Conservation (phyloP, 2,113 vertebrate species). For the Menura novaehollandiae region DNA sequence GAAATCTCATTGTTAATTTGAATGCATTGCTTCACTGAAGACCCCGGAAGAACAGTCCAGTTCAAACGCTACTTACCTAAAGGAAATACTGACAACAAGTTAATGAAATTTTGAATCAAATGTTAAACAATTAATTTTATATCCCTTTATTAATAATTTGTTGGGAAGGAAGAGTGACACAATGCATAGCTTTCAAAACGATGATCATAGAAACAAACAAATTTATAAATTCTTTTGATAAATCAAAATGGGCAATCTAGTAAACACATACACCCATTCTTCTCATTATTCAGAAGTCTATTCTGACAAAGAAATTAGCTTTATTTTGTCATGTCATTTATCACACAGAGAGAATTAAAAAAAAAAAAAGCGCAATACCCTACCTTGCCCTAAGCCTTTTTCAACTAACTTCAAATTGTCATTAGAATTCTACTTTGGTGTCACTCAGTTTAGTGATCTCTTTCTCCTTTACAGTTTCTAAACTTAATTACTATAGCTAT, state of each 20-base stretch:
- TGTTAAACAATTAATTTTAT: background rate
- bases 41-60: background rate
- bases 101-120: background rate
- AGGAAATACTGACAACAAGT: background rate
- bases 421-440: slow-evolving; percentile 14
- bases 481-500: slow-evolving; percentile 20
- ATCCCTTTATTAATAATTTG: background rate
- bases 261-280: background rate
- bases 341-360: slow-evolving; percentile 3
- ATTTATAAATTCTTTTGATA: background rate
- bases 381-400: slow-evolving; percentile 36
- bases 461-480: slow-evolving; percentile 3
- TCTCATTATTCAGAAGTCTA: slow-evolving; percentile 7
- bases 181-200: background rate
- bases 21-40: background rate
- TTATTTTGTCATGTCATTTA: slow-evolving; percentile 57
- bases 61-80: background rate
- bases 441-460: background rate
- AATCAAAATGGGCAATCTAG: background rate
- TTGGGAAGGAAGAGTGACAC: background rate
- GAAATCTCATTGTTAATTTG: background rate
- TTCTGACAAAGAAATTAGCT: slow-evolving; percentile 55
- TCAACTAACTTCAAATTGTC: slow-evolving; percentile 26
- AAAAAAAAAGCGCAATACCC: background rate
- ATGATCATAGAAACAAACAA: background rate